Evolutionary conservation across 2,888 invertebrate genomes (phyloP).

Genomic region (Caenorhabditis sp.): DNA sequence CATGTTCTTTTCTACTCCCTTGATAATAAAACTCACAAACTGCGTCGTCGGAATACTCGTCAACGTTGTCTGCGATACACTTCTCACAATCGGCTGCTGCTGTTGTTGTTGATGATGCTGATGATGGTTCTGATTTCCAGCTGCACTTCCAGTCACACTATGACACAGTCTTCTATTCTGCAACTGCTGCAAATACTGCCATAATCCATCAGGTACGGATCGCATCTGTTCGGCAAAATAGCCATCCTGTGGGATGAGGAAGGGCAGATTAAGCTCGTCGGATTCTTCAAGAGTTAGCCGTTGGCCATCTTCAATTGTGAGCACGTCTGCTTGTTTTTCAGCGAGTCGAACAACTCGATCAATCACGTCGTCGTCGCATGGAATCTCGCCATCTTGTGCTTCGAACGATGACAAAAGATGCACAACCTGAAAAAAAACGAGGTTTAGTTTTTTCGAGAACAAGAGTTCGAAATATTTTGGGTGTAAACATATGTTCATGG

Average conservation of each 20-base stretch:
- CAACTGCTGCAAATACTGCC: conserved; percentile 41
- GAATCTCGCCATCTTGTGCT: conserved; percentile 76
- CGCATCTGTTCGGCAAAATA: conserved; percentile 77
- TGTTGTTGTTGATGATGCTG: conserved; percentile 14
- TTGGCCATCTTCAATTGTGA: conserved; percentile 81
- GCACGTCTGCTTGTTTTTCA: conserved; percentile 80
- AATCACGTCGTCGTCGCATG: conserved; percentile 76
- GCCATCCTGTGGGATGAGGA: conserved; percentile 94
- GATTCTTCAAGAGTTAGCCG: conserved; percentile 89
- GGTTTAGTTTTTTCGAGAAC: neutral
- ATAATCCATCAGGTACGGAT: conserved; percentile 44
- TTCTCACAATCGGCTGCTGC: conserved; percentile 40
- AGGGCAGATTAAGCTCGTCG: conserved; percentile 84
- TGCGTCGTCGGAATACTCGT: conserved; percentile 49
- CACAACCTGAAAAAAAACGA: conserved; percentile 72
- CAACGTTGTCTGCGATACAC: conserved; percentile 51
- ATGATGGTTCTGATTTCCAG: neutral
- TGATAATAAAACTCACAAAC: conserved; percentile 46
- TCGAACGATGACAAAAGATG: conserved; percentile 76
- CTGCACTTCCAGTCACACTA: conserved; percentile 29
- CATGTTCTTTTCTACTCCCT: too few relatives aligned
- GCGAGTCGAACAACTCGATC: conserved; percentile 74
- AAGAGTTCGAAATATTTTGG: too few relatives aligned
- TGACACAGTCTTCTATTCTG: conserved; percentile 45
- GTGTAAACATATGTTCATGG: too few relatives aligned